Evolutionary conservation across 2,888 invertebrate genomes (phyloP), one percentile per base, ranked within the genome.

Genomic region (Isoperla grammatica): DNA sequence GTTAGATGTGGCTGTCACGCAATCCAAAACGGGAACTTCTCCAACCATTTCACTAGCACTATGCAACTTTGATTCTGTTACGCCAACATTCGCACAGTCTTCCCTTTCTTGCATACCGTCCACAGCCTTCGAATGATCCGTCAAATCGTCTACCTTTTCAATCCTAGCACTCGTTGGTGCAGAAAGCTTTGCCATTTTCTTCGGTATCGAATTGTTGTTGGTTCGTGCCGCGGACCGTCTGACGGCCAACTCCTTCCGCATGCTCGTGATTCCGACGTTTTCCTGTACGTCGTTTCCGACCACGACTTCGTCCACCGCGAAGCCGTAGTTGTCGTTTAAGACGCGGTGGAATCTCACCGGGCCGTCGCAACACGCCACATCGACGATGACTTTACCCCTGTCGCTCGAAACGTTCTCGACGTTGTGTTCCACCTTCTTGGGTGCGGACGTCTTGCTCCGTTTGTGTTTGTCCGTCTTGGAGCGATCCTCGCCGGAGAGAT

Each of bases 361-460:
- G 0, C 94, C 94, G 73, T 94, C 94, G 74, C 94, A 94, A 64
- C 88, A 91, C 0, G 93, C 94, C n/a, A 93, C 82, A 73, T 94
- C 93, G 62, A 90, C 76, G 1, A 92, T 84, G 0, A 88, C 83
- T 70, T 81, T 83, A 29, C 74, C 58, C 15, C 23, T 13, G 35
- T 19, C 37, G 49, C 49, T 35, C 6, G 12, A 13, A 11, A n/a
- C 22, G 8, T 37, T 40, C 11, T 17, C 56, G 37, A 39, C 8
- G 42, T 43, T 29, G 19, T 13, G 23, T 15, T 15, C 35, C 23
- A 3, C n/a, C 42, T 12, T 45, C 45, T 29, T 56, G 13, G 35
- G 46, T 17, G 29, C 39, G 17, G 13, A 39, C 22, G 20, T 15
- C 20, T 17, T 53, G 17, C 12, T 15, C 46, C n/a, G 13, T 35